Conservation (phyloP, 2,888 invertebrate genomes). For the Sminthurides aquaticus region DNA sequence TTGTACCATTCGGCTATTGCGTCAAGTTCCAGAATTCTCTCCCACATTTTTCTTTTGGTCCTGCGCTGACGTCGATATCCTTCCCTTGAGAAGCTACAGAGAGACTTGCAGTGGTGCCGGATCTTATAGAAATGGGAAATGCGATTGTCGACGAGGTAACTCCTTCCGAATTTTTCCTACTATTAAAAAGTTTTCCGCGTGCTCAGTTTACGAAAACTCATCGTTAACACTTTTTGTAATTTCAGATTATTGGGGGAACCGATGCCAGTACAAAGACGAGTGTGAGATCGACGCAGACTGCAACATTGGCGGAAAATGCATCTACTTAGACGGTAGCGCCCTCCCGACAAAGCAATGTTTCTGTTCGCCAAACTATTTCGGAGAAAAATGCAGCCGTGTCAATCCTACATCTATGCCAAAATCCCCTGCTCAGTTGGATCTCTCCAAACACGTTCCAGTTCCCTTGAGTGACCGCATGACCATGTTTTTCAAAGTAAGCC, state of each 20-base stretch:
- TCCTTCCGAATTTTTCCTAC: neutral
- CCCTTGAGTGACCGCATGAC: slow-evolving; percentile 29
- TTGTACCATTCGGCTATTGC: slow-evolving; percentile 78
- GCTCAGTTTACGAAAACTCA: too few relatives aligned
- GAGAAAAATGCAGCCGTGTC: slow-evolving; percentile 29
- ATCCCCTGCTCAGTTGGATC: slow-evolving; percentile 23
- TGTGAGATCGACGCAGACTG: slow-evolving; percentile 35
- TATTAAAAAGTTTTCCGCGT: neutral
- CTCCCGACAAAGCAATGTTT: slow-evolving; percentile 39
- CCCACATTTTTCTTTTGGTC: slow-evolving; percentile 83
- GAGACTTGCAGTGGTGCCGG: slow-evolving; percentile 82
- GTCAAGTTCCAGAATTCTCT: slow-evolving; percentile 88
- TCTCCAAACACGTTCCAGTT: slow-evolving; percentile 31
- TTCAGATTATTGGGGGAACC: slow-evolving; percentile 37
- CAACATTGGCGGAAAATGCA: slow-evolving; percentile 29
- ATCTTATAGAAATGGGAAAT: slow-evolving; percentile 58
- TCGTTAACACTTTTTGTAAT: too few relatives aligned
- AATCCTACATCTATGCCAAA: slow-evolving; percentile 24
- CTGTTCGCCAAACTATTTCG: slow-evolving; percentile 34
- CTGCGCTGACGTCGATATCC: slow-evolving; percentile 86
- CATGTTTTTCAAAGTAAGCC: slow-evolving; percentile 31
- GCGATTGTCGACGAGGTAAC: slow-evolving; percentile 31
- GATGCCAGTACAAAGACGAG: slow-evolving; percentile 40
- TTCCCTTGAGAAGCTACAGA: slow-evolving; percentile 54
- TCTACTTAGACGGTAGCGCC: slow-evolving; percentile 36